Conservation (phyloP, 2,113 vertebrate genomes). For the Pseudois nayaur region DNA sequence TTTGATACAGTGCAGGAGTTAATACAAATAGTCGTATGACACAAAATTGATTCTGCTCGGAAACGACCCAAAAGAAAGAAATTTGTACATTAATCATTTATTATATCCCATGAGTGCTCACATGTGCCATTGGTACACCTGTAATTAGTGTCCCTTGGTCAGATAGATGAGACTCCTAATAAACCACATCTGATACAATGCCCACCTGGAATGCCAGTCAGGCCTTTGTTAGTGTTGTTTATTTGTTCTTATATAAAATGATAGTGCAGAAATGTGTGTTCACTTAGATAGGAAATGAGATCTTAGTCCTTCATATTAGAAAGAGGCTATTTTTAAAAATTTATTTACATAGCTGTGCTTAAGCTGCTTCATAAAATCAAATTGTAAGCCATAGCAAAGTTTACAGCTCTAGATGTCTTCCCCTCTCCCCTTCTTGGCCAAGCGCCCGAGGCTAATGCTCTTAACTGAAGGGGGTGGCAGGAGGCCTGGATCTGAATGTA, state of each 20-base stretch:
- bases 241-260: neutral
- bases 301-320: neutral
- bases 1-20: neutral
- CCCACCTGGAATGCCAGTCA: neutral
- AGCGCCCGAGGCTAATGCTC: constrained; percentile 2
- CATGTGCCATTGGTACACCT: neutral
- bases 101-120: neutral
- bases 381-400: neutral
- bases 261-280: neutral
- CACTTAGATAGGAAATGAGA: neutral
- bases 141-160: neutral
- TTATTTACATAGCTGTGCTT: neutral
- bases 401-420: neutral
- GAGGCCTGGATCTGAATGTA: constrained; percentile 11
- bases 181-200: neutral
- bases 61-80: neutral
- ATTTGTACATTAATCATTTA: neutral
- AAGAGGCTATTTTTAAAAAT: neutral
- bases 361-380: neutral
- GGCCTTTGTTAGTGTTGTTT: neutral
- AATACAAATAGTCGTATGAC: neutral
- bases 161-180: neutral
- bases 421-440: neutral
- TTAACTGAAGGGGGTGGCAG: neutral
- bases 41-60: neutral